Evolutionary conservation across 2,113 vertebrate species (phyloP).

Genomic region (Regulus satrapa): DNA sequence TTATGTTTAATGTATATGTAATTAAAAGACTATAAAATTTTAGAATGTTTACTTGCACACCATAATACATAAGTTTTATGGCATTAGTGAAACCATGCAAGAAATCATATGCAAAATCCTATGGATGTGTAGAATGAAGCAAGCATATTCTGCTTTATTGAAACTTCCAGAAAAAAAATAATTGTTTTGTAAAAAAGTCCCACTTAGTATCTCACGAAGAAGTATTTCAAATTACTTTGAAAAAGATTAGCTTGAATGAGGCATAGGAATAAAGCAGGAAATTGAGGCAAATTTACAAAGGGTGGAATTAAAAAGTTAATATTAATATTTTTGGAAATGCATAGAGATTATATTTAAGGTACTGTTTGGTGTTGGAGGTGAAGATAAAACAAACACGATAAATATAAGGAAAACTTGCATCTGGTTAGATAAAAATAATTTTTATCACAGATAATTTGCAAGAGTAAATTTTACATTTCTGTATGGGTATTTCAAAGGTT

Average conservation of each 20-base stretch:
- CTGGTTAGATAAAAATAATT: slow-evolving; percentile 57
- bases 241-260: neutral
- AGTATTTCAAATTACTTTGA: neutral
- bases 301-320: neutral
- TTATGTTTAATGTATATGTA: neutral
- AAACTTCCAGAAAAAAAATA: neutral
- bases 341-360: neutral
- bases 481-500: slow-evolving; percentile 69
- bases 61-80: neutral
- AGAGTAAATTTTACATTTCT: slow-evolving; percentile 66
- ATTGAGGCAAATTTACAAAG: neutral
- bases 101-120: neutral
- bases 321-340: neutral
- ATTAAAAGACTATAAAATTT: neutral
- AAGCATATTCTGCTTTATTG: neutral
- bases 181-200: neutral
- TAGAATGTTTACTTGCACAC: neutral
- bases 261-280: neutral
- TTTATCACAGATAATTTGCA: slow-evolving; percentile 45
- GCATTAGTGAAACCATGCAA: neutral
- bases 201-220: neutral
- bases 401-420: neutral
- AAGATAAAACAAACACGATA: neutral
- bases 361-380: neutral
- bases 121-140: neutral